These are phyloP conservation scores for Maccullochella peelii DNA, from an alignment of 2,113 vertebrate genomes.

Conservation along the genomic window DNA sequence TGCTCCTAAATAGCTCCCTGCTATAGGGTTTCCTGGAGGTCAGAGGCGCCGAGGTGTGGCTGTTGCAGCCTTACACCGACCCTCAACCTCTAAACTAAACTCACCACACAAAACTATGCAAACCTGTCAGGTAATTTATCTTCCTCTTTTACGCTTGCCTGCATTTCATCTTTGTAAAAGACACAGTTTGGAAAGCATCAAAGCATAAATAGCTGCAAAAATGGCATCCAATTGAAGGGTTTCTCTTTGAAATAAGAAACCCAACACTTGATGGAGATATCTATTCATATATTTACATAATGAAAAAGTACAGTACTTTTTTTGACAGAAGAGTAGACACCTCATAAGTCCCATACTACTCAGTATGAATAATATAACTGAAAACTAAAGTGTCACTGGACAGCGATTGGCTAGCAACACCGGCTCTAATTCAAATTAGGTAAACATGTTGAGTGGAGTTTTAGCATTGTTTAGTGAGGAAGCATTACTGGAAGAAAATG, in stretches of 20 bases:
- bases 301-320: not conserved
- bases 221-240: not conserved
- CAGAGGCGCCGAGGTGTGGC: slow-evolving; percentile 66
- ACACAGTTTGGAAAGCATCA: slow-evolving; percentile 11
- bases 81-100: slow-evolving; percentile 75
- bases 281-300: not conserved
- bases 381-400: not conserved
- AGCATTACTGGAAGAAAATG: not conserved
- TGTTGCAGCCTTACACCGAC: slow-evolving; percentile 58
- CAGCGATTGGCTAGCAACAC: not conserved
- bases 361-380: not conserved
- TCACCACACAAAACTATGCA: slow-evolving; percentile 69
- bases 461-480: not conserved
- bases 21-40: slow-evolving; percentile 72
- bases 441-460: not conserved
- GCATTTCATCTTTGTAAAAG: slow-evolving; percentile 4
- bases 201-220: not conserved
- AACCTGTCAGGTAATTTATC: slow-evolving; percentile 74
- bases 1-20: slow-evolving; percentile 66
- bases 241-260: not conserved
- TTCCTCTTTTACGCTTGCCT: slow-evolving; percentile 23
- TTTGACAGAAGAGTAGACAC: not conserved
- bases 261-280: not conserved
- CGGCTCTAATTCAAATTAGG: not conserved
- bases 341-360: not conserved